These are phyloP conservation scores for Drosophila nebulosa DNA, from an alignment of 1,140 invertebrate genomes.

Conservation along the genomic window DNA sequence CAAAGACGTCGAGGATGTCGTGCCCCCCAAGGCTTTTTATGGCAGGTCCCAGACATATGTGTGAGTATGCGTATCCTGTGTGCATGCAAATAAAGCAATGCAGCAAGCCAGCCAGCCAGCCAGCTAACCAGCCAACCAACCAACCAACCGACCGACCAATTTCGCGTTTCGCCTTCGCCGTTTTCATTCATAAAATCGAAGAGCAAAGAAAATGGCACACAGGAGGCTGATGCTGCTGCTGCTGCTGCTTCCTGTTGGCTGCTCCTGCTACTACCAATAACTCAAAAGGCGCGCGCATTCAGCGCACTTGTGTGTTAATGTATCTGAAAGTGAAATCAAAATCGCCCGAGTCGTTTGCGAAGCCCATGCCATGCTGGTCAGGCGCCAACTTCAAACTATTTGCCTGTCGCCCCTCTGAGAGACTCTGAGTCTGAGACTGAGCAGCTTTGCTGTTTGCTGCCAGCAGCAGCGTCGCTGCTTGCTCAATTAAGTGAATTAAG, in stretches of 20 bases:
- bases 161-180: slow-evolving; percentile 52
- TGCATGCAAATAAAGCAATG: slow-evolving; percentile 58
- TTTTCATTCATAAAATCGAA: slow-evolving; percentile 63
- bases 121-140: slow-evolving; percentile 36
- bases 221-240: slow-evolving; percentile 21
- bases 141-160: slow-evolving; percentile 40
- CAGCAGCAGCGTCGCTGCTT: slow-evolving; percentile 25
- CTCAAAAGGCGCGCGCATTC: slow-evolving; percentile 54
- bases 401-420: slow-evolving; percentile 7
- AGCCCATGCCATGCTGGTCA: slow-evolving; percentile 11
- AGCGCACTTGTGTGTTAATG: slow-evolving; percentile 50
- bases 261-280: slow-evolving; percentile 43
- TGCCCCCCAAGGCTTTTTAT: slow-evolving; percentile 51
- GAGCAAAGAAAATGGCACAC: slow-evolving; percentile 54
- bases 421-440: neutral
- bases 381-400: slow-evolving; percentile 50
- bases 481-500: slow-evolving; percentile 63
- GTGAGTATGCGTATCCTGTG: slow-evolving; percentile 31
- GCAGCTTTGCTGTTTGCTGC: neutral
- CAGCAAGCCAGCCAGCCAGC: slow-evolving; percentile 33
- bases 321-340: slow-evolving; percentile 62
- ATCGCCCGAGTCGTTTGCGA: slow-evolving; percentile 11
- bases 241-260: slow-evolving; percentile 1
- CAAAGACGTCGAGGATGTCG: slow-evolving; percentile 27
- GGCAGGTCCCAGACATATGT: slow-evolving; percentile 29